phyloP scores from a whole-genome alignment of 2,113 vertebrate species.

The Erythrolamprus reginae region DNA sequence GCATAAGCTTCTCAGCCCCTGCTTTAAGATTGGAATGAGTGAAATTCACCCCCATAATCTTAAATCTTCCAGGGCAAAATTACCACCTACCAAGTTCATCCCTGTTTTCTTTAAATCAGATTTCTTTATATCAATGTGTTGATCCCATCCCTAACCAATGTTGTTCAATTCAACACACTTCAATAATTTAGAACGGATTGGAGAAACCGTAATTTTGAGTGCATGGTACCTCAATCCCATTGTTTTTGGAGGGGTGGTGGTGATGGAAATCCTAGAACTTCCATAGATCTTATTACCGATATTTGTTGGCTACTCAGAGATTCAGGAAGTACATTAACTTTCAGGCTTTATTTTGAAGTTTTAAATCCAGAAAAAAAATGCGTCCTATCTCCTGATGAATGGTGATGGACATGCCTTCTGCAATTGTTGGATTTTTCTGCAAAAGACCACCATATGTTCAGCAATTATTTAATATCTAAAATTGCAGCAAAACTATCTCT shows the following conservation, averaged over 20 bases:
- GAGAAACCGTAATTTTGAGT: neutral
- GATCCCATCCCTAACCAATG: neutral
- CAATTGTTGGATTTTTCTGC: neutral
- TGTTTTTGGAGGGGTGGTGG: neutral
- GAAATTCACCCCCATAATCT: neutral
- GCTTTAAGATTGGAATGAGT: neutral
- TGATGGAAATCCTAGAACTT: neutral
- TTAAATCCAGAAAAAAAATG: neutral
- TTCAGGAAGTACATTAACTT: neutral
- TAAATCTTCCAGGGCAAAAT: neutral
- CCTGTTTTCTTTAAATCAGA: neutral
- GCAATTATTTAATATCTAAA: slow-evolving; percentile 42
- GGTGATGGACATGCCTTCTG: neutral
- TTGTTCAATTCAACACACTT: neutral
- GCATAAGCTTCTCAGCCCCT: neutral
- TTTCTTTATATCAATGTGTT: neutral
- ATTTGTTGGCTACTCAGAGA: neutral
- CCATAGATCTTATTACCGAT: neutral
- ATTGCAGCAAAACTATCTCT: slow-evolving; percentile 51
- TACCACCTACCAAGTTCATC: neutral
- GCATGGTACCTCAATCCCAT: neutral
- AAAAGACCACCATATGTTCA: neutral
- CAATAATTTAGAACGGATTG: neutral
- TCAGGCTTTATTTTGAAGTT: neutral
- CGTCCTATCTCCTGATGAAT: neutral